Base-by-base conservation (phyloP, 2,797 vertebrate species). In the Vireo griseus region DNA sequence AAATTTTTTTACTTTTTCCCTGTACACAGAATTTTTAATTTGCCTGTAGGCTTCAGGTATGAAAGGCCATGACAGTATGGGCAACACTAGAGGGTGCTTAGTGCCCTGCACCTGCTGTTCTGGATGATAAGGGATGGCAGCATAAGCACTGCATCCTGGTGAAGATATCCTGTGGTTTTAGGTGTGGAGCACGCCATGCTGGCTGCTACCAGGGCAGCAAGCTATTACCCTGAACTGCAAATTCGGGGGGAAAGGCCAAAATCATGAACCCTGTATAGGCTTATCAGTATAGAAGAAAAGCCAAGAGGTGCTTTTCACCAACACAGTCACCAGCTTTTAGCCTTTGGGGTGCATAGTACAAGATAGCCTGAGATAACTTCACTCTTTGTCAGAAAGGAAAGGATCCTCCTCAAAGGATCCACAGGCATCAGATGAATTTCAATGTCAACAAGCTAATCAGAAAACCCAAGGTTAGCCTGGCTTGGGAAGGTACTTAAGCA, bases 391-490 rank as follows among this genome's bases (percentile, higher is more conserved):
- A 40, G 39, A 40, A 40, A 40, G 37, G 37, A 39, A 39, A 39
- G 37, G 39, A 40, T 14, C 39, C 39, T 40, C 91, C 79, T 82
- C 83, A 95, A 90, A 95, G 58, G 40, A 96, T 86, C 61, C 67
- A 62, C 33, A 8, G 72, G 73, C 69, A 88, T 82, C 62, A 88
- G 62, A 88, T 63, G 13, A 91, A 88, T 91, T 72, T 96, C 52
- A 94, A 94, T 93, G 94, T 91, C 74, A 96, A 77, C 72, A 87
- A 94, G 75, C 35, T 96, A 85, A 82, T 95, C 95, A 95, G 90
- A 92, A 92, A 74, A 40, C 44, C 33, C 28, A 75, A 47, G 44
- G 75, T 86, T 91, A 88, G 72, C 82, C 63, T 88, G 82, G 82
- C 67, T 93, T 81, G 63, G 50, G 74, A 96, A 94, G 48, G 67